Evolutionary conservation across 2,888 invertebrate genomes (phyloP).

Genomic region (Amphipyra tragopoginis): DNA sequence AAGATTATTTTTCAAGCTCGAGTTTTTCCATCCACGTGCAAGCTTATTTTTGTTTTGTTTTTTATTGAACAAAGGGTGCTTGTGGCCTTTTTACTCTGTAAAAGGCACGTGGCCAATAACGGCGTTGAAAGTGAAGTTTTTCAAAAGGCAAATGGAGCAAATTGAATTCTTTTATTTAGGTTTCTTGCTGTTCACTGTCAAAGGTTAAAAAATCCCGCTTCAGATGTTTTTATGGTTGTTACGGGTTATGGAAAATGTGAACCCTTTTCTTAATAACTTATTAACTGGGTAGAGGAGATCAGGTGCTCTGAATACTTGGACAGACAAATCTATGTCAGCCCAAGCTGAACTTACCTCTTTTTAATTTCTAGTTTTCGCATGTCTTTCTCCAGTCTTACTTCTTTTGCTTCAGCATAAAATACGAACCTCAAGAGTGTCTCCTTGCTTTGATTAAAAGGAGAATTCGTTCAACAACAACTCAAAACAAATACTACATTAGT

Average conservation of each 20-base stretch:
- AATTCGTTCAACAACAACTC: neutral
- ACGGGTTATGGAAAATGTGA: neutral
- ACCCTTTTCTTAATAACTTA: neutral
- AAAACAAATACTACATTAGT: neutral
- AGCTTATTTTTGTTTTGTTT: conserved; percentile 12
- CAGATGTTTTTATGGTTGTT: neutral
- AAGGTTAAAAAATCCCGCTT: neutral
- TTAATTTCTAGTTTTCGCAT: no score
- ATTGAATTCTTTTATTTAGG: conserved; percentile 11
- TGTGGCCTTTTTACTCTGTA: conserved; percentile 7
- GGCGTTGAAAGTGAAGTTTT: conserved; percentile 11
- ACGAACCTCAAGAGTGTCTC: no score
- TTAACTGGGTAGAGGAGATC: no score
- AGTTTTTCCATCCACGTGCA: conserved; percentile 19
- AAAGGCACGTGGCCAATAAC: conserved; percentile 33
- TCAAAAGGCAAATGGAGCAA: neutral
- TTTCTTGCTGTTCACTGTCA: neutral
- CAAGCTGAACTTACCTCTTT: no score
- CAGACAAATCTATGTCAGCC: no score
- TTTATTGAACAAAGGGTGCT: conserved; percentile 17
- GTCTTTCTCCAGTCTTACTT: no score
- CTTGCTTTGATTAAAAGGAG: no score
- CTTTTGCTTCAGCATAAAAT: no score
- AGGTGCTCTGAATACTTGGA: no score
- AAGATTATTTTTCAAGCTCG: conserved; percentile 9